Base-by-base conservation (phyloP, 53 echinoderm and acorn worm genomes). In the Hippasteria phrygiana region DNA sequence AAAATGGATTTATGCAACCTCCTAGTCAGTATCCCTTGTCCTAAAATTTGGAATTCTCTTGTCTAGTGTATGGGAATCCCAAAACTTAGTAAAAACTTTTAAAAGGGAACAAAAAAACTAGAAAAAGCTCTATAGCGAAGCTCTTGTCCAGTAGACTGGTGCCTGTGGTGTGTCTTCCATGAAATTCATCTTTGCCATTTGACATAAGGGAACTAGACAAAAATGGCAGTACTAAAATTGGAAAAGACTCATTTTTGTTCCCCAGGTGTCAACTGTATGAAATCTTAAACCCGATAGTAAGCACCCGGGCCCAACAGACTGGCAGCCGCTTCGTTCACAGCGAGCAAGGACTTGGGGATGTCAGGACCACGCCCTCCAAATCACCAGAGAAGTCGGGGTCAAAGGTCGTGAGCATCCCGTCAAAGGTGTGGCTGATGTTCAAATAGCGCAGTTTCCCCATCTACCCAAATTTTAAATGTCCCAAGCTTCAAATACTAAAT, bases 231-330 rank as follows among this genome's bases (percentile, higher is more conserved):
- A n/a, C n/a, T n/a, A n/a, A n/a, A n/a, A n/a, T n/a, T n/a, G n/a
- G n/a, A n/a, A n/a, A n/a, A n/a, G n/a, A n/a, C n/a, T n/a, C n/a
- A 24, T 18, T 40, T 7, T 12, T 73, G 18, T 59, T 65, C 38
- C 22, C 16, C 75, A 92, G 92, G 66, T 92, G 86, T 62, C 75
- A 87, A 36, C 75, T 90, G 53, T 92, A 89, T 90, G 92, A 89
- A 10, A 88, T 94, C 76, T 59, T 92, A 40, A 87, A 92, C 53
- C 89, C 90, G 0, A 38, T 54, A 1, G 67, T 90, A 22, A 94
- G 94, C 59, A 73, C 73, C 42, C 54, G 70, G 74, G 59, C 26
- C 4, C 86, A 77, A 8, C 75, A 78, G 16, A 87, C 94, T 20
- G 62, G 76, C 34, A 87, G 91, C 14, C 62, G 86, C 37, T 54